Percentiles rank a stretch among this genome's conserved stretches.
phyloP scores from a whole-genome alignment of 30 jellyfish, hydroid and myxozoan species.

The Catostylus mosaicus region DNA sequence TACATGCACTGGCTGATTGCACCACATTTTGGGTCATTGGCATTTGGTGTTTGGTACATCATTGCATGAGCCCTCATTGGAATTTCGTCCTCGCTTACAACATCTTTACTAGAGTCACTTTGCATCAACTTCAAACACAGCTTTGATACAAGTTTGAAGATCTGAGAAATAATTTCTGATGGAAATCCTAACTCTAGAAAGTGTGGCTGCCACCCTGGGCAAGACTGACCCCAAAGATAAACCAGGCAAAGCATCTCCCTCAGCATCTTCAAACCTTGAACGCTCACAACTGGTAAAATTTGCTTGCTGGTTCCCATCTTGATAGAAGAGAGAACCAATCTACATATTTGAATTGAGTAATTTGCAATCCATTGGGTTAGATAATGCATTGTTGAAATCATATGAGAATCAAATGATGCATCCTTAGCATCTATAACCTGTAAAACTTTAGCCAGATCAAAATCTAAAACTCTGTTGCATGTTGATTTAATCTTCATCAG shows the following conservation, averaged over 20 bases:
- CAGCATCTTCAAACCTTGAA: conserved; percentile 60
- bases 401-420: background rate
- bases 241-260: conserved; percentile 59
- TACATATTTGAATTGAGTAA: conserved; percentile 63
- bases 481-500: conserved; percentile 33
- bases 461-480: conserved; percentile 55
- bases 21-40: conserved; percentile 72
- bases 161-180: conserved; percentile 53
- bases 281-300: conserved; percentile 11
- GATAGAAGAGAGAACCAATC: conserved; percentile 41
- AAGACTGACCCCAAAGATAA: conserved; percentile 63
- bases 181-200: conserved; percentile 58
- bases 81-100: conserved; percentile 48
- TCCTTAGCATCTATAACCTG: conserved; percentile 74
- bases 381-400: conserved; percentile 52
- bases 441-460: conserved; percentile 54
- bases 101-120: conserved; percentile 40
- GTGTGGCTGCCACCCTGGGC: conserved; percentile 62
- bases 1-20: conserved; percentile 46
- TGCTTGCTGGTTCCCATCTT: conserved; percentile 45
- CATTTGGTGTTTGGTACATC: conserved; percentile 61
- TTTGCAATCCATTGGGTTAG: conserved; percentile 77
- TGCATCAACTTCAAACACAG: conserved; percentile 30
- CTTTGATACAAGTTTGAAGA: conserved; percentile 73
- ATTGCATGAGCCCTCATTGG: conserved; percentile 75